phyloP scores from a whole-genome alignment of 2,797 vertebrate genomes.

The Neosilurus hyrtlii region DNA sequence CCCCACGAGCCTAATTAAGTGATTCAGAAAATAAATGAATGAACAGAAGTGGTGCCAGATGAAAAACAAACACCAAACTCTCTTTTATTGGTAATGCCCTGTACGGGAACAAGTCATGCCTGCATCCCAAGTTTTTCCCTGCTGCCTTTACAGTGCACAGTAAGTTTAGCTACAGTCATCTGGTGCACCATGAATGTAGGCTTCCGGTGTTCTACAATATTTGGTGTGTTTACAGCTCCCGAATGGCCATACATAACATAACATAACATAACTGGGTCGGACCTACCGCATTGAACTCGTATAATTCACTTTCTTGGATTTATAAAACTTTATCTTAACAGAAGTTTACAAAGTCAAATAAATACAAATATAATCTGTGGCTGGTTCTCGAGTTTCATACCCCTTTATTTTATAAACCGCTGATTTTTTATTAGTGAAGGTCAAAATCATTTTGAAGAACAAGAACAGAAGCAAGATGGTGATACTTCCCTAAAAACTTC shows the following conservation, averaged over 20 bases:
- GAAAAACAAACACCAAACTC: not conserved
- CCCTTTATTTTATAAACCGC: no score
- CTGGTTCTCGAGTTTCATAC: not conserved
- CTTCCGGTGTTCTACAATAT: not conserved
- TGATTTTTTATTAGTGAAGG: not conserved
- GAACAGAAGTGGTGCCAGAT: not conserved
- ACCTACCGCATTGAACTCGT: constrained; percentile 4
- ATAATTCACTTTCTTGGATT: constrained; percentile 9
- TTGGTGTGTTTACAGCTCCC: not conserved
- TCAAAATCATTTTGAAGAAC: not conserved
- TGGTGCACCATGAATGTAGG: not conserved
- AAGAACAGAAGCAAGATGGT: not conserved
- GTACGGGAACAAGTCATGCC: not conserved
- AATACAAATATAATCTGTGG: not conserved
- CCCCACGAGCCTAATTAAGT: no score
- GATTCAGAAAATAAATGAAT: no score
- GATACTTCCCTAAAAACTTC: not conserved
- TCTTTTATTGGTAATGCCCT: no score
- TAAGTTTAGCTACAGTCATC: not conserved
- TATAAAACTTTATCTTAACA: not conserved
- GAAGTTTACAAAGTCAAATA: not conserved
- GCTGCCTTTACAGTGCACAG: not conserved
- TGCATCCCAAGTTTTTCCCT: not conserved
- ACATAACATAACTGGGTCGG: constrained; percentile 40
- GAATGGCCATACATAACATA: not conserved